Evolutionary conservation across 1,140 invertebrate species (phyloP).

Genomic region (Fopius arisanus): DNA sequence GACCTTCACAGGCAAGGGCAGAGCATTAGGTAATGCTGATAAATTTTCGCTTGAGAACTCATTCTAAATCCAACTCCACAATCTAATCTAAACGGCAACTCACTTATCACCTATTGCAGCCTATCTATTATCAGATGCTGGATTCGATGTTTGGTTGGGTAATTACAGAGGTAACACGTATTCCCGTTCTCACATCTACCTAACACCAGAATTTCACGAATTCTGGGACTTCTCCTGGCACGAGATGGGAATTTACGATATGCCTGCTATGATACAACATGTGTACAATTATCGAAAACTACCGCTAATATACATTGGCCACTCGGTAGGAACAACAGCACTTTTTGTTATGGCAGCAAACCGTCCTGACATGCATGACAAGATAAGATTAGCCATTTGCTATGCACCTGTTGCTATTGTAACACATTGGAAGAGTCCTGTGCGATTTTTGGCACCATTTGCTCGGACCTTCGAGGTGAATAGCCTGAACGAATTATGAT

Average conservation of each 20-base stretch:
- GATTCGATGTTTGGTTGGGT: slow-evolving; percentile 67
- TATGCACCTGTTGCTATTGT: slow-evolving; percentile 81
- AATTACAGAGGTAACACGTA: slow-evolving; percentile 67
- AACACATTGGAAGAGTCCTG: slow-evolving; percentile 74
- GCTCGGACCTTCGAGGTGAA: too few relatives aligned
- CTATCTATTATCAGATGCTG: slow-evolving; percentile 63
- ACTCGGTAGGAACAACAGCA: slow-evolving; percentile 71
- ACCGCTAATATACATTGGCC: slow-evolving; percentile 66
- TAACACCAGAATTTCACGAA: slow-evolving; percentile 49
- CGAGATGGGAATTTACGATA: slow-evolving; percentile 65
- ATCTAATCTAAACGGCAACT: not conserved
- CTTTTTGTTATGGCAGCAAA: slow-evolving; percentile 70
- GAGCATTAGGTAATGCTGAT: slow-evolving; percentile 48
- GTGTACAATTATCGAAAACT: slow-evolving; percentile 36
- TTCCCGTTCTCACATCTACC: slow-evolving; percentile 49
- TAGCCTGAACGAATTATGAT: too few relatives aligned
- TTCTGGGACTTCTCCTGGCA: slow-evolving; percentile 65
- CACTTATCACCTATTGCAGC: slow-evolving; percentile 38
- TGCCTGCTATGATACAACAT: slow-evolving; percentile 70
- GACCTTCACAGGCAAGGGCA: slow-evolving; percentile 56
- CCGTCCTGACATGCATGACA: slow-evolving; percentile 61
- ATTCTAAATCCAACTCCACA: not conserved
- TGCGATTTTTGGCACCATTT: slow-evolving; percentile 69
- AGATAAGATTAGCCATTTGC: slow-evolving; percentile 68
- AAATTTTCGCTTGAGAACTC: not conserved